These are phyloP conservation scores for Gymnodraco acuticeps DNA, from an alignment of 2,797 vertebrate species.

Conservation along the genomic window DNA sequence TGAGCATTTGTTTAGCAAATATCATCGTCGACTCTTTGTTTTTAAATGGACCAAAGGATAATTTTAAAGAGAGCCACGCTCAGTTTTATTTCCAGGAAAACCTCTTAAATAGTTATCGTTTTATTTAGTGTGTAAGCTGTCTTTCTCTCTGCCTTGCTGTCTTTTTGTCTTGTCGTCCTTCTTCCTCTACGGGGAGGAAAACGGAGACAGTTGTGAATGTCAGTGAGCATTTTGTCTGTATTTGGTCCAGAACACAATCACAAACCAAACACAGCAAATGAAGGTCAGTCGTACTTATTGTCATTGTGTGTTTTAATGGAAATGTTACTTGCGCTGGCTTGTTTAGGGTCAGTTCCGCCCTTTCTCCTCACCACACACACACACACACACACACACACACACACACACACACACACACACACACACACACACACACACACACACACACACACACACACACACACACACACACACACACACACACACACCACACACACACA, in stretches of 20 bases:
- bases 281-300: conserved; percentile 10
- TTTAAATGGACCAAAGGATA: conserved; percentile 42
- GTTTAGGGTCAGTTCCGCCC: neutral
- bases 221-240: conserved; percentile 24
- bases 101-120: conserved; percentile 55
- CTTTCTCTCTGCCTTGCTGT: conserved; percentile 46
- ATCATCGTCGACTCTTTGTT: conserved; percentile 24
- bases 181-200: conserved; percentile 32
- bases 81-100: conserved; percentile 12
- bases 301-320: conserved; percentile 24
- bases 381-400: too few relatives aligned
- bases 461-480: too few relatives aligned
- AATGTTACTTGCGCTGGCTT: conserved; percentile 6
- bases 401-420: neutral
- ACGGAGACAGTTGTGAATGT: conserved; percentile 46
- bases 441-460: neutral
- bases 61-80: conserved; percentile 29
- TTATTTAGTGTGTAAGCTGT: conserved; percentile 37
- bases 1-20: conserved; percentile 46
- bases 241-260: conserved; percentile 38
- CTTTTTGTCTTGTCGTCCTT: conserved; percentile 23
- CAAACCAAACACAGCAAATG: conserved; percentile 12
- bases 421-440: too few relatives aligned
- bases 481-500: too few relatives aligned
- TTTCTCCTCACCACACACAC: too few relatives aligned